Evolutionary conservation across 2,797 vertebrate species (phyloP), one percentile per base, ranked within the genome.

Genomic region (Telmatherina bonti): DNA sequence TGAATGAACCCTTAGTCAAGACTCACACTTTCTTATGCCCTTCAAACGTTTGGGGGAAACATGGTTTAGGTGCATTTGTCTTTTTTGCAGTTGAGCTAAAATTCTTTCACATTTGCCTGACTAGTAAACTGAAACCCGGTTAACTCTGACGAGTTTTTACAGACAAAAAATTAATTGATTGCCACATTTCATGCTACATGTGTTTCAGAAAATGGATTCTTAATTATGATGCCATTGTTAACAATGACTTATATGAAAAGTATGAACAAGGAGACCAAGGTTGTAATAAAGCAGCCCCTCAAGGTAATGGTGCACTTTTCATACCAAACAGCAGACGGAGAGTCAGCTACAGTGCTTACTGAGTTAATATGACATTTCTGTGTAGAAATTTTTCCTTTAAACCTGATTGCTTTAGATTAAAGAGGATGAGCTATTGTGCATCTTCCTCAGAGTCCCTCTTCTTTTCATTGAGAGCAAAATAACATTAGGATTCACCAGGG

Each of bases 401-500:
- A 58, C 47, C 55, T 13, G 27, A 61, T 83, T 67, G 35, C 0
- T 35, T 61, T 26, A 52, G 52, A 51, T 74, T 57, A 69, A 57
- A 75, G 67, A 64, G 45, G 54, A 63, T 49, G 52, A 76, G 45
- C 55, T 69, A 43, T 35, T 35, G 4, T n/a, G 38, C 45, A 69
- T 84, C 67, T 73, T 69, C 78, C 49, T 49, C 33, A 1, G 45
- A 78, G 74, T 77, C 74, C 15, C 16, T 65, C 56, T 13, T 56
- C 20, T 4, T 71, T 65, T 65, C 30, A 70, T 63, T 55, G 18
- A 43, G 60, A 60, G 63, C 61, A 35, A 79, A 85, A 74, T 57
- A 80, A 81, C 77, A 79, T 88, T 88, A 70, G 56, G 76, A 67
- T 66, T 68, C 72, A 74, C 5, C 26, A 8, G 67, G 67, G 70